These are phyloP conservation scores for Zaprionus nigranus DNA, from an alignment of 1,140 invertebrate species.

Conservation along the genomic window DNA sequence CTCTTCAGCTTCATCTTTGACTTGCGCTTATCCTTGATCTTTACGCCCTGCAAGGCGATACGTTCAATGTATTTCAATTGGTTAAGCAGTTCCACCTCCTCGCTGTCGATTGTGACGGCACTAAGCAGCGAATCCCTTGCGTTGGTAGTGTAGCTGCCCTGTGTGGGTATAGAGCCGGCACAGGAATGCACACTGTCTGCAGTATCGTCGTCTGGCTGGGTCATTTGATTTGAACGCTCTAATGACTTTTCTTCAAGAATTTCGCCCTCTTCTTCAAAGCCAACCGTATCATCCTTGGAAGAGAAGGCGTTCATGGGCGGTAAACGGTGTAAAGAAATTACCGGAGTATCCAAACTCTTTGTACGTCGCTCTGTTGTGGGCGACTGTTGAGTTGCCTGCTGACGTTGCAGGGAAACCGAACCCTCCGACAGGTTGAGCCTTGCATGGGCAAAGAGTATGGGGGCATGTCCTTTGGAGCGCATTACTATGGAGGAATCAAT, in stretches of 20 bases:
- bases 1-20: constrained; percentile 81
- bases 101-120: constrained; percentile 86
- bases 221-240: constrained; percentile 43
- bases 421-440: constrained; percentile 92
- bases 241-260: constrained; percentile 87
- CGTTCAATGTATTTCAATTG: constrained; percentile 80
- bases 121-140: constrained; percentile 63
- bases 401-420: constrained; percentile 90
- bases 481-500: constrained; percentile 83
- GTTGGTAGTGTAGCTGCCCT: constrained; percentile 58
- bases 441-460: constrained; percentile 91
- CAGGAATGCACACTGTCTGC: constrained; percentile 81
- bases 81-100: constrained; percentile 86
- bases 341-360: constrained; percentile 92
- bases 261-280: constrained; percentile 88
- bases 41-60: constrained; percentile 83
- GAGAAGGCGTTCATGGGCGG: constrained; percentile 94
- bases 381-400: constrained; percentile 88
- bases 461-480: constrained; percentile 88
- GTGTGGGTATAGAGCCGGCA: constrained; percentile 79
- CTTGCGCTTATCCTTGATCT: constrained; percentile 84
- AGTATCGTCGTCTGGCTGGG: constrained; percentile 67
- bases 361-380: constrained; percentile 90
- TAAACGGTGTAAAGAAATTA: constrained; percentile 90
- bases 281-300: constrained; percentile 93